Base-by-base conservation (phyloP, 2,797 vertebrate genomes). In the Squalus acanthias region DNA sequence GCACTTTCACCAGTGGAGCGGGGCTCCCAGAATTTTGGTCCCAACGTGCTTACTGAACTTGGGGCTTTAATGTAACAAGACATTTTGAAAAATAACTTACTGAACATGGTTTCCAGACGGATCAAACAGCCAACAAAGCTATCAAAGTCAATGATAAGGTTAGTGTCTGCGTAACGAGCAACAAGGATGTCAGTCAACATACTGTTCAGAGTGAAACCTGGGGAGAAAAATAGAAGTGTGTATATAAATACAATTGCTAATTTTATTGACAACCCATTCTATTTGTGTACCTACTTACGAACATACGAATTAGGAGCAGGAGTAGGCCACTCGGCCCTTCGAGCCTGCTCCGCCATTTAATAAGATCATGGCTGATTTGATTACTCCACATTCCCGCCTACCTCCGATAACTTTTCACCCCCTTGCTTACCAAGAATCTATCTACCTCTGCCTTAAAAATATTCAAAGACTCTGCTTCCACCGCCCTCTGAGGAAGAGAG, bases 111-210 rank as follows among this genome's bases (percentile, higher is more conserved):
- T 97, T 99, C 99, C 95, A 99, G 98, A 0, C 98, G 98, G 63
- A 99, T 96, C 97, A 99, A 96, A 96, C 98, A 99, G 70, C 98
- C 96, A n/a, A 99, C 98, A 0, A 99, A 99, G 96, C 98, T 99
- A 96, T 99, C 98, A 0, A 99, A 99, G 97, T 99, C 98, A 3
- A 99, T 96, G 96, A 97, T 97, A 95, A 99, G 98, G 24, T 98
- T 96, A 0, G 98, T 96, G 0, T 99, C 98, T 5, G 98, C 98
- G 96, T 98, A 99, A 96, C 98, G 98, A 53, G 98, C 98, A 13
- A 98, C 98, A 0, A 99, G 97, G 63, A 98, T 96, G 97, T 99
- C 98, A 96, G 99, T 98, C 65, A 99, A 96, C 46, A 98, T 26
- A 96, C 98, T 98, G 97, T 98, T 98, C 96, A 99, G 88, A 96